These are phyloP conservation scores for Tetranychus piercei DNA, from an alignment of 2,888 invertebrate species.

Conservation along the genomic window DNA sequence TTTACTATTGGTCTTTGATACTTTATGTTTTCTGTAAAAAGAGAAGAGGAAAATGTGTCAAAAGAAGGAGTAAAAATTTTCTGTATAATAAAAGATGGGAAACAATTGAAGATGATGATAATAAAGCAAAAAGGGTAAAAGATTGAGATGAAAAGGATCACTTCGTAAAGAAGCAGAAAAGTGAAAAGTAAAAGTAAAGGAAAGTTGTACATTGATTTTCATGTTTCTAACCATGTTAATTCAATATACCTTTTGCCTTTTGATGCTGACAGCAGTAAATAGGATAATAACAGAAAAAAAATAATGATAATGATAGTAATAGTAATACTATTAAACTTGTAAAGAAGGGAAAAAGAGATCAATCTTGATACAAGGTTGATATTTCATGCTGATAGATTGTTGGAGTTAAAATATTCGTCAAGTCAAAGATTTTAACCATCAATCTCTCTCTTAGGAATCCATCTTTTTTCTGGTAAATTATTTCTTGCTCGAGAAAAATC, in stretches of 20 bases:
- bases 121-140: neutral
- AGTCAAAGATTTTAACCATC: neutral
- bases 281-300: neutral
- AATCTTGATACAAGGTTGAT: neutral
- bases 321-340: neutral
- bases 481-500: neutral
- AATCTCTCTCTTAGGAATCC: neutral
- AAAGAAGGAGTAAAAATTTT: too few relatives aligned
- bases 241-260: neutral
- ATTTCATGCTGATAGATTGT: neutral
- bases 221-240: neutral
- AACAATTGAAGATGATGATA: neutral
- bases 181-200: neutral
- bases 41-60: neutral
- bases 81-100: too few relatives aligned
- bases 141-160: neutral
- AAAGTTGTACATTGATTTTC: neutral
- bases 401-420: neutral
- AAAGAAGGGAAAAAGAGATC: neutral
- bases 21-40: conserved; percentile 4
- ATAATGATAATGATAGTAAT: neutral
- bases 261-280: neutral
- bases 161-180: neutral
- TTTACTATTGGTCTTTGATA: conserved; percentile 5
- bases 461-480: neutral